These are phyloP conservation scores for Heterodera filipjevi DNA, from an alignment of 2,888 invertebrate species.

Conservation along the genomic window DNA sequence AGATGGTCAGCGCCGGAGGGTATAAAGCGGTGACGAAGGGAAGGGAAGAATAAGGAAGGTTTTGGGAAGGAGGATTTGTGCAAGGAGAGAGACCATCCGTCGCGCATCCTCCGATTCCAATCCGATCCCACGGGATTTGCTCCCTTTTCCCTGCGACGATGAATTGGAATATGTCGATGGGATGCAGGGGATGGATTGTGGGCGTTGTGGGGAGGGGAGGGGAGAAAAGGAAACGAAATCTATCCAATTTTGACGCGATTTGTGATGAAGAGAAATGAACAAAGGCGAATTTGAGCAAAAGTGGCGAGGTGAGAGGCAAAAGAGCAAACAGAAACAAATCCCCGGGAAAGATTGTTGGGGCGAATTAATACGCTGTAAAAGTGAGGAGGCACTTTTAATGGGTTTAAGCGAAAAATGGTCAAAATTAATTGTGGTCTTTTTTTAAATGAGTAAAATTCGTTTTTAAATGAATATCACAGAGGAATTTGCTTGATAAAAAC, in stretches of 20 bases:
- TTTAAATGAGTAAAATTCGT: too few species aligned
- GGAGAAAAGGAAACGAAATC: not conserved
- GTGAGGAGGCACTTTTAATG: too few species aligned
- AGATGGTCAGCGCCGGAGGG: constrained; percentile 4
- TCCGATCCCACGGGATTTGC: constrained; percentile 7
- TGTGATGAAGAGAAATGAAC: not conserved
- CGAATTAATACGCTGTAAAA: too few species aligned
- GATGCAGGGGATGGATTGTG: not conserved
- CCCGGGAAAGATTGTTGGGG: not conserved
- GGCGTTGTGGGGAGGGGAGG: not conserved
- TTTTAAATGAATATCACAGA: too few species aligned
- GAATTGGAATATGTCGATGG: not conserved
- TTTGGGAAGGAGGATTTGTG: not conserved
- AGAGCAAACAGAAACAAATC: not conserved
- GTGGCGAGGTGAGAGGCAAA: not conserved
- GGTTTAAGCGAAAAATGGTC: too few species aligned
- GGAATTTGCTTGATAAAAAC: too few species aligned
- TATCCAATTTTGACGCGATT: not conserved
- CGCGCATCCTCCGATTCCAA: not conserved
- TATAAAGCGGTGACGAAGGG: too few species aligned
- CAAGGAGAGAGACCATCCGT: not conserved
- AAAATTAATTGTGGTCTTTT: too few species aligned
- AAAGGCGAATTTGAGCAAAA: not conserved
- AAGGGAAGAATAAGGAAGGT: not conserved
- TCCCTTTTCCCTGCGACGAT: not conserved